Base-by-base conservation (phyloP, 1,140 invertebrate species). In the Adelges cooleyi region DNA sequence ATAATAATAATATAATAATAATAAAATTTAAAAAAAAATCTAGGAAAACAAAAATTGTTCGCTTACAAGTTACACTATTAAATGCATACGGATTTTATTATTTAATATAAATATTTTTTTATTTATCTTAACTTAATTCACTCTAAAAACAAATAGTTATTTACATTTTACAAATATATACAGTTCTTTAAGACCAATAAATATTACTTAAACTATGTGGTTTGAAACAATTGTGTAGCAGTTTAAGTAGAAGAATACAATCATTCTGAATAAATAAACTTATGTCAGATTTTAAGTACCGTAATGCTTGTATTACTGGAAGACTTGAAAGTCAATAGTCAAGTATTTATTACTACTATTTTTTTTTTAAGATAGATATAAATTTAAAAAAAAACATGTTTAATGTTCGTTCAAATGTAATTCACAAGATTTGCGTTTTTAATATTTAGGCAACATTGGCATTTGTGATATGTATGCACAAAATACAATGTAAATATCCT, bases 11-110 rank as follows among this genome's bases (percentile, higher is more conserved):
- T 29, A 44, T 13, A 33, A 33, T 44, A 46, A 46, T 46, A 46
- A 46, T 62, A 27, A 62, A 46, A 62, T 46, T 62, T 62, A 11
- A 44, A 62, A 62, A 33, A 62, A 62, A 62, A 48, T 48, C 56
- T 62, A 62, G 56, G 56, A 62, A 62, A 62, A 62, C 56, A 48
- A 59, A 44, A 59, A 59, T 62, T 62, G 56, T 62, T 62, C 56
- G 42, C 56, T 62, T 62, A 48, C 15, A 48, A 62, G 42, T 62
- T 18, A 62, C 56, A 62, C 56, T 62, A 62, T 46, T 62, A 62
- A 46, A 62, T 46, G 56, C 56, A 62, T 48, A 62, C 25, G 44
- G 40, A 44, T 62, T 46, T 48, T 42, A 22, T 62, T 62, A 62
- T 62, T 59, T 62, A 20, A 62, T 48, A 62, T 62, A 62, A 62